Base-by-base conservation (phyloP, 2,797 vertebrate species). In the Botia almorhae region DNA sequence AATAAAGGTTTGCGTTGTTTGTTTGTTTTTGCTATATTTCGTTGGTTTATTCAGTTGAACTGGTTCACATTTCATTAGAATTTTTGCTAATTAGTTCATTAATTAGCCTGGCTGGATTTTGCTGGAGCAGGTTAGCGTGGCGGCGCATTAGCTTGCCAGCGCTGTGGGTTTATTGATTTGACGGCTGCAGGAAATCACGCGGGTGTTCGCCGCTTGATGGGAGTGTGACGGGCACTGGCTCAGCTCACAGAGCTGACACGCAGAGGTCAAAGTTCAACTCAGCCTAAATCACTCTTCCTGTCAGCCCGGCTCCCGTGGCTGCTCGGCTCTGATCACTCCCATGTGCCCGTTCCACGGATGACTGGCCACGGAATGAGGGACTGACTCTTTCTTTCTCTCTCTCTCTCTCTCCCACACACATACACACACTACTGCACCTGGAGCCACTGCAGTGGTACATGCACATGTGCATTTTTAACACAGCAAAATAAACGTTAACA, bases 1-100 rank as follows among this genome's bases (percentile, higher is more conserved):
- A 99, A 99, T 92, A 99, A 99, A 97, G 97, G 98, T 99, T 89
- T 56, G 95, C 58, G n/a, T 16, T 11, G 43, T 46, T 46, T 46
- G 43, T 46, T 46, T 46, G 43, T 46, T 46, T 46, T 46, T 8
- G 70, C 36, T n/a, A 19, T 13, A 8, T 51, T n/a, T n/a, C 10
- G 2, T 19, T 26, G 14, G 63, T 29, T 63, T 64, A 23, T 13
- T 64, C 6, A 50, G 76, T n/a, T 60, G 21, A 21, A 60, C 61
- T 39, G 14, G 63, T 78, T 53, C 61, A 50, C 68, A 39, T 71
- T 72, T 50, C 13, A 55, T 65, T 53, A 7, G 0, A 55, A 72
- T 64, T 4, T 82, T 82, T 80, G 64, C 81, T 26, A 84, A 84
- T 81, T 81, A 72, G 74, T 81, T 51, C 55, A 55, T 69, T 21